Percentiles rank a stretch among this genome's conserved stretches.
These are phyloP conservation scores for Conus betulinus DNA, from an alignment of 1,140 invertebrate species.

Conservation along the genomic window DNA sequence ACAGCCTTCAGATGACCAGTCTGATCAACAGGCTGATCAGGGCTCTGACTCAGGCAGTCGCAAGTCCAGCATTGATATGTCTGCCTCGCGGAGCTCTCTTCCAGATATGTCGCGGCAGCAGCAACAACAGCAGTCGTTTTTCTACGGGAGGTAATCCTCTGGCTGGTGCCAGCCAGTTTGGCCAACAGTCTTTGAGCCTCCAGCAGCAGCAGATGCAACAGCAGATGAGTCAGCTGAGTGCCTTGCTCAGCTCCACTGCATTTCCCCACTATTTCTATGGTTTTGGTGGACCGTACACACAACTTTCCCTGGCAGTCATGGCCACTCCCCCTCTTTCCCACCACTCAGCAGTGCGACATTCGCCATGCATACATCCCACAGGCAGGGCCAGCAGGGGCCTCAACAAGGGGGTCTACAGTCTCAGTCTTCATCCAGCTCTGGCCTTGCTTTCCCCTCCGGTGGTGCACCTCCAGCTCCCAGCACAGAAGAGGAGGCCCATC, in stretches of 20 bases:
- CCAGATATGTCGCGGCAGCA: conserved; percentile 38
- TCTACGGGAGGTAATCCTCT: background rate
- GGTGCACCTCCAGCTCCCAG: background rate
- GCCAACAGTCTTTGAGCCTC: background rate
- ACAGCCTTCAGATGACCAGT: background rate
- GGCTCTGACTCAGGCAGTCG: conserved; percentile 42
- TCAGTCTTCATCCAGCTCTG: background rate
- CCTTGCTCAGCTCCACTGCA: background rate
- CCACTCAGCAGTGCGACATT: background rate
- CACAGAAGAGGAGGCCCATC: background rate
- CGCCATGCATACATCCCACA: conserved; percentile 1
- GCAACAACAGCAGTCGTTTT: conserved; percentile 35
- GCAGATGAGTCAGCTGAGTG: conserved; percentile 28
- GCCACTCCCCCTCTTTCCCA: conserved; percentile 10
- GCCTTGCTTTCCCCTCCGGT: background rate
- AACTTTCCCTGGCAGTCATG: conserved; percentile 20
- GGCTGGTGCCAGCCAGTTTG: background rate
- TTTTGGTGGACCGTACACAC: conserved; percentile 8
- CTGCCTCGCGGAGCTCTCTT: conserved; percentile 39
- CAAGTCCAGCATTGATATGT: conserved; percentile 48
- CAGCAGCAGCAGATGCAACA: conserved; percentile 5
- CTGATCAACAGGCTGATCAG: conserved; percentile 14
- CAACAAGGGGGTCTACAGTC: background rate
- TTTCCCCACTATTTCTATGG: conserved; percentile 20
- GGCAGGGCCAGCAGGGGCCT: background rate